Base-by-base conservation (phyloP, 2,888 invertebrate genomes). In the Acanthopleura granulata region DNA sequence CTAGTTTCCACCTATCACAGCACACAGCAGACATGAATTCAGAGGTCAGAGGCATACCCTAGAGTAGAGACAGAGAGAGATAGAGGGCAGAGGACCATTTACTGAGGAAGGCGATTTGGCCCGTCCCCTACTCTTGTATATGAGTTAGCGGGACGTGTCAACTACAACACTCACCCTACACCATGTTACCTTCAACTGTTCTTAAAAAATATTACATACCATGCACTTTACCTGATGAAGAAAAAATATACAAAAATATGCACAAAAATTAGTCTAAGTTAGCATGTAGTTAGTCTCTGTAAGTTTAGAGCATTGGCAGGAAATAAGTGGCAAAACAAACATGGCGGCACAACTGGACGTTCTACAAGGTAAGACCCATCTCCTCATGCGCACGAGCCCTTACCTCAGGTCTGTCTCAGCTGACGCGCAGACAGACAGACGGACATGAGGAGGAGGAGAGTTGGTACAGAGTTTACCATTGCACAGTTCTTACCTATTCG, bases 211-310 rank as follows among this genome's bases (percentile, higher is more conserved):
- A 57, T 66, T 66, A 66, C 66, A 66, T 66, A 66, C 66, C 66
- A 66, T 66, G 66, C 66, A 66, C 66, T 66, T 66, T 66, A 27
- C 66, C 66, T 66, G 66, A 66, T 66, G 66, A 27, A 27, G 66
- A 66, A 66, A 66, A 66, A 66, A 66, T 27, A 66, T 66, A 25
- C 29, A 66, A 27, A 22, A 25, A 66, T 40, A 40, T 40, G 40
- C 40, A 40, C 40, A 40, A 40, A 40, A 40, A 40, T 40, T 40
- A 40, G 40, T 40, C 40, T 40, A 40, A 40, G 40, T 40, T 40
- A 40, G 40, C 40, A 40, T 40, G 40, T 40, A 40, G 40, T 40
- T 40, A 40, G 40, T 40, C 40, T 40, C 40, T 40, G 40, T 6
- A 40, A 40, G 40, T 40, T 40, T 40, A 40, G 40, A 40, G 40